These are phyloP conservation scores for Anguilla pacifica DNA, from an alignment of 2,797 vertebrate genomes.

Conservation along the genomic window DNA sequence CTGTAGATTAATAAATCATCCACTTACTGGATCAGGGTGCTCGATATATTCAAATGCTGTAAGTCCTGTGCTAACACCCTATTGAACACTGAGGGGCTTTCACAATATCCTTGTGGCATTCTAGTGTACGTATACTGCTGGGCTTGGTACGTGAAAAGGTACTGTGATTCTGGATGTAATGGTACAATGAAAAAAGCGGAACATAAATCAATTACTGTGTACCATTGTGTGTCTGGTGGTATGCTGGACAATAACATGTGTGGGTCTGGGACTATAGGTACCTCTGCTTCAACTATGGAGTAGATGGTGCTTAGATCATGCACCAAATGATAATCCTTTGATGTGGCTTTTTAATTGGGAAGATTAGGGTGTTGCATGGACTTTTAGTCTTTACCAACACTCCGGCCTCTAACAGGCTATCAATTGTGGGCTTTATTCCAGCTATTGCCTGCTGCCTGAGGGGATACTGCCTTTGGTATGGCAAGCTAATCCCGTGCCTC, in stretches of 20 bases:
- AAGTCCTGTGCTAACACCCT: background rate
- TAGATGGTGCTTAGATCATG: background rate
- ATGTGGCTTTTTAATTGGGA: background rate
- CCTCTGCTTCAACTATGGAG: background rate
- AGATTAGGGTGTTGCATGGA: background rate
- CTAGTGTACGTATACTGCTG: background rate
- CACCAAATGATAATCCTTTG: background rate
- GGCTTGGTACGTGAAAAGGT: background rate
- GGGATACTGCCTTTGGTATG: too few species aligned
- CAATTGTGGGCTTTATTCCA: too few species aligned
- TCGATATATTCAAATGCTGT: background rate
- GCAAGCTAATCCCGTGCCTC: too few species aligned
- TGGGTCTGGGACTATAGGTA: background rate
- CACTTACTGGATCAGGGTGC: slow-evolving; percentile 1
- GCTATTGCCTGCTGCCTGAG: too few species aligned
- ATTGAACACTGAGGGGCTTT: background rate
- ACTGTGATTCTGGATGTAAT: too few species aligned
- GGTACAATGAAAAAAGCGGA: too few species aligned
- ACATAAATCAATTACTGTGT: too few species aligned
- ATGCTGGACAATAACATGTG: background rate
- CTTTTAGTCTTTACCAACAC: too few species aligned
- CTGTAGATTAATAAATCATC: background rate
- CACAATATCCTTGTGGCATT: too few species aligned
- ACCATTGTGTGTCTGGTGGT: background rate
- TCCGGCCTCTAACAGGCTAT: too few species aligned